Base-by-base conservation (phyloP, 1,140 invertebrate genomes). In the Drosophila murphyi region DNA sequence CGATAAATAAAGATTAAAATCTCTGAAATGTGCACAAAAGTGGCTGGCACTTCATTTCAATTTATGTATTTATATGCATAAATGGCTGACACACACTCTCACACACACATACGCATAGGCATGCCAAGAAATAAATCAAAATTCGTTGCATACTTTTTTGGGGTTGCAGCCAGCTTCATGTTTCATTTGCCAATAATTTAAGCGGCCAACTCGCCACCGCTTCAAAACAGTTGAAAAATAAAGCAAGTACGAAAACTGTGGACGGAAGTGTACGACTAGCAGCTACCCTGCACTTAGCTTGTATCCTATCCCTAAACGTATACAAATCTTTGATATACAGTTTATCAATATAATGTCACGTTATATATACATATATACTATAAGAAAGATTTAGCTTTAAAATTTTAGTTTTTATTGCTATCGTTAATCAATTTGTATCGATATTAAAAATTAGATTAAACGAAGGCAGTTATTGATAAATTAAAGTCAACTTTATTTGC, bases 1-100 rank as follows among this genome's bases (percentile, higher is more conserved):
- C 83, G 76, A 87, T 87, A 87, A 87, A 87, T 87, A 87, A 87
- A 87, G 83, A 87, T 87, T 87, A 87, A 87, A 87, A 87, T 89
- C 80, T 88, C 80, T 83, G 85, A 68, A 87, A 83, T 78, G 82
- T 76, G 81, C 83, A 73, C 79, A 77, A 87, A 87, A 87, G 76
- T 87, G 82, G 61, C 83, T 72, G 85, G 80, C 83, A 87, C 83
- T 87, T 87, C 83, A 87, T 88, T 87, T 87, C 83, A 87, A 87
- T 87, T 87, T 87, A 88, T 83, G 72, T 70, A 67, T 72, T 57
- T 72, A 64, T 70, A 61, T 60, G 64, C 70, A 72, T 72, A 51
- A 62, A 85, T 68, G 48, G 37, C 41, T 57, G 20, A 59, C 7
- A 31, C 20, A 34, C 34, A 54, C n/a, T 65, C 28, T 28, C 34